Base-by-base conservation (phyloP, 2,797 vertebrate species). In the Coracias cyanogaster region DNA sequence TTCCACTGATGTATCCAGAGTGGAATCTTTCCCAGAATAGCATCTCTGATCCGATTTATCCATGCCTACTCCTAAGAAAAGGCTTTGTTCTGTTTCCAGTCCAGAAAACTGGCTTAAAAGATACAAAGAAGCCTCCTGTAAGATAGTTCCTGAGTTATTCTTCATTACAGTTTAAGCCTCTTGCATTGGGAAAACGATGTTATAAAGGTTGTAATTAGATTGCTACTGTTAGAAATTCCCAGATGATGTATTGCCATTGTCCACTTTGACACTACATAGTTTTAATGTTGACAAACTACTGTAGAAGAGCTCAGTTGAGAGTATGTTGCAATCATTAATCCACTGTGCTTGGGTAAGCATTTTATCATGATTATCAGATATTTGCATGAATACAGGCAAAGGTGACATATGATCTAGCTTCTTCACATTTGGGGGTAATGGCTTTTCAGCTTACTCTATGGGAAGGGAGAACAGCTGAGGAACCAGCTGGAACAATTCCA, bases 251-350 rank as follows among this genome's bases (percentile, higher is more conserved):
- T 72, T 84, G 31, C 37, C 0, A 0, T 82, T 86, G 92, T 86
- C 55, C 71, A n/a, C 48, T 89, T 89, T 64, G 67, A 85, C 71
- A 24, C 71, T 77, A 35, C 22, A 2, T 84, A 31, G 31, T 64
- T 94, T 79, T 91, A 94, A 91, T 80, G 64, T 55, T 74, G 89
- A 90, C 64, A 85, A 54, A 87, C 64, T 85, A 28, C 48, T 0
- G 1, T 9, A 49, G 74, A 86, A 91, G 48, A 82, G 64, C 73
- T 79, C 71, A 73, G 20, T 1, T 73, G 84, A 62, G 39, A 90
- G 39, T 19, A 10, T 54, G 57, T 69, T 87, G 74, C 35, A 39
- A 10, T 73, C 64, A 70, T 83, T 78, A 81, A 70, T 82, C 37
- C 18, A 4, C 24, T 77, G 37, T 85, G 41, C 55, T 73, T 41